Evolutionary conservation across 2,888 invertebrate genomes (phyloP).

Genomic region (Diploptera punctata): DNA sequence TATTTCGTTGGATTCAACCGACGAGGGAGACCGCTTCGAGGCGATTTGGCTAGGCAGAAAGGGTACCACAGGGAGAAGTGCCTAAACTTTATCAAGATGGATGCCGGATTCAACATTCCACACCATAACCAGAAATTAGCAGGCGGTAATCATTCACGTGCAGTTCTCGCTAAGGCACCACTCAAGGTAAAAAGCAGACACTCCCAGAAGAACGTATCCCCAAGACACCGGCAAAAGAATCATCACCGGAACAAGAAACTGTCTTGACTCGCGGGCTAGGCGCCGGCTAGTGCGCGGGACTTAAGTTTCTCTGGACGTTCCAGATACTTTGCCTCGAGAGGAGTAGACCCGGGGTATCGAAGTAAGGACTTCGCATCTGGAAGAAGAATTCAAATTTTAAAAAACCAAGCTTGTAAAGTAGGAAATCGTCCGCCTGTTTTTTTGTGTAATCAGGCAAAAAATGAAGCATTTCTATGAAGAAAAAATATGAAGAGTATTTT

Average conservation of each 20-base stretch:
- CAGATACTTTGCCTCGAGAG: too few species aligned
- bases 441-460: too few species aligned
- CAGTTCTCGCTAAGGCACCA: conserved; percentile 35
- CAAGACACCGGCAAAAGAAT: conserved; percentile 24
- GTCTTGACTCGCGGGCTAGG: conserved; percentile 31
- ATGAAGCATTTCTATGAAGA: too few species aligned
- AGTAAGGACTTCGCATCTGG: too few species aligned
- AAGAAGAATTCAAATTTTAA: too few species aligned
- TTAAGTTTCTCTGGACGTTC: too few species aligned
- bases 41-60: conserved; percentile 45
- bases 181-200: conserved; percentile 27
- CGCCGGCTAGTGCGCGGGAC: too few species aligned
- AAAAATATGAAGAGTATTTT: conserved; percentile 19
- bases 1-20: conserved; percentile 70
- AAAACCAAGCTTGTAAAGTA: too few species aligned
- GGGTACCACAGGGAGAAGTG: conserved; percentile 55
- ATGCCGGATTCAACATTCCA: conserved; percentile 66
- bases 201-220: not conserved
- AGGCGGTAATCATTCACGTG: conserved; percentile 46
- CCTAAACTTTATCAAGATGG: conserved; percentile 68
- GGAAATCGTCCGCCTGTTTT: too few species aligned
- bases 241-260: conserved; percentile 26
- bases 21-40: conserved; percentile 62
- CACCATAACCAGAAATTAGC: conserved; percentile 66
- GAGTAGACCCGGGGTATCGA: too few species aligned